Conservation (phyloP, 2,113 vertebrate genomes). For the Neotragus pygmaeus region DNA sequence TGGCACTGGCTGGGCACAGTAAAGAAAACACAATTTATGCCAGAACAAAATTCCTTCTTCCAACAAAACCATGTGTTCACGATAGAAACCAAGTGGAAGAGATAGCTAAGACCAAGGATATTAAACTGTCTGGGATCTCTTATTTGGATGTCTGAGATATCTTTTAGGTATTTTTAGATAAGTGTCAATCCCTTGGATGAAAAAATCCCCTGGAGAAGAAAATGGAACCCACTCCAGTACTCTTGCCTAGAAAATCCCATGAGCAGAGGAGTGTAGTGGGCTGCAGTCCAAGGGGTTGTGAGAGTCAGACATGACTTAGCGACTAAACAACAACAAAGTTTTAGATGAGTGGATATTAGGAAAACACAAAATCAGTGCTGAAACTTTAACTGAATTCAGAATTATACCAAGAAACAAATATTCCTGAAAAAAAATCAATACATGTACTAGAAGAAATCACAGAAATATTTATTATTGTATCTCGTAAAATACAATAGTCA, state of each 20-base stretch:
- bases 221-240: background rate
- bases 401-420: background rate
- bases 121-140: background rate
- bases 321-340: background rate
- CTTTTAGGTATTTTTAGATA: background rate
- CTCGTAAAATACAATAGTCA: background rate
- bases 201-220: background rate
- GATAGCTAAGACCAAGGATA: background rate
- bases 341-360: background rate
- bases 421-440: background rate
- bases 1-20: background rate
- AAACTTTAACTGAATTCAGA: background rate
- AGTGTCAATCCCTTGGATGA: background rate
- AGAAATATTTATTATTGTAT: background rate
- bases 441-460: background rate
- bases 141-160: background rate
- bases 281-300: background rate
- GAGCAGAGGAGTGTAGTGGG: accelerated
- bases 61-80: background rate
- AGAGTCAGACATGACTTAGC: background rate
- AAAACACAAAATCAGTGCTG: background rate
- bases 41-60: background rate
- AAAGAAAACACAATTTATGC: background rate
- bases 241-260: background rate
- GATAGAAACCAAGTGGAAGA: background rate